Base-by-base conservation (phyloP, 2,113 vertebrate genomes). In the Semnopithecus entellus region DNA sequence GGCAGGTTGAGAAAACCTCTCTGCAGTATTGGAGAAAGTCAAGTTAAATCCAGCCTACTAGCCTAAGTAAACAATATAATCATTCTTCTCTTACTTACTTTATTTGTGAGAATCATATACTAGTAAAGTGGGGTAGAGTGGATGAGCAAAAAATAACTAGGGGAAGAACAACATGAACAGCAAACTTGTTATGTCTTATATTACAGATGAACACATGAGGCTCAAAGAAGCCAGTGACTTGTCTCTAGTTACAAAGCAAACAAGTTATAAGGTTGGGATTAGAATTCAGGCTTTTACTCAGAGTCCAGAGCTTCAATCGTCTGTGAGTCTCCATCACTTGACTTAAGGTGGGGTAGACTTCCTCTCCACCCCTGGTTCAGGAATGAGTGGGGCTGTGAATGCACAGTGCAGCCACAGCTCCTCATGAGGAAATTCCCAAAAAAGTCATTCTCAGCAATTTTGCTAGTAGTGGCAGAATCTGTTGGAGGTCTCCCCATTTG, bases 111-210 rank as follows among this genome's bases (percentile, higher is more conserved):
- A 12, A 45, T 25, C 38, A 4, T 17, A 12, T 45, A 25, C 61
- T 50, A 48, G 16, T 25, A 73, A 40, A 78, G 2, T 5, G 11
- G 27, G 27, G 3, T 14, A 13, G 1, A 25, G 4, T 32, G 64
- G 8, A 25, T 72, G n/a, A 94, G 35, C 25, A 76, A 57, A 27
- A 22, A 27, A 79, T 45, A 75, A 20, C 5, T 14, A 32, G 2
- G 2, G 27, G 14, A 32, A 64, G 5, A 75, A 25, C 14, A 32
- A 0, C 2, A 70, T 3, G 18, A 27, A 11, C 3, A 43, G 8
- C 20, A 12, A 83, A 59, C 8, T 20, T 8, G 30, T 9, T 40
- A 13, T 38, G 35, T 59, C 32, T n/a, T 93, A 4, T 73, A 88
- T 70, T n/a, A 18, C 45, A 17, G 48, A 23, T 84, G 48, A 50